A percentile compares a stretch with the other conserved stretches of the same genome.
Evolutionary conservation across 2,113 vertebrate genomes (phyloP).

Genomic region (Ceyx margarethae): DNA sequence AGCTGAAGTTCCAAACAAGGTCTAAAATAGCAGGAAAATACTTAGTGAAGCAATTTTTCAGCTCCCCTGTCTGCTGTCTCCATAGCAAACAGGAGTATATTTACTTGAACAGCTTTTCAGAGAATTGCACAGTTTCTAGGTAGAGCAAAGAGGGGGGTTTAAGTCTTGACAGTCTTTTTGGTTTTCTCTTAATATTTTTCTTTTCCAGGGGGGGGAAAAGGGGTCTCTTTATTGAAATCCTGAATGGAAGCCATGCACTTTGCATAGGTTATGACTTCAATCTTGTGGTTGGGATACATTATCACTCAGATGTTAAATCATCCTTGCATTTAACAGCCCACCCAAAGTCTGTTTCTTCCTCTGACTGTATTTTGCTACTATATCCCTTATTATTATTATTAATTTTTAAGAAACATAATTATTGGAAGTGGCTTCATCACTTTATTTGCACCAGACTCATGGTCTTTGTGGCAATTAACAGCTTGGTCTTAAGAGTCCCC

Average conservation of each 20-base stretch:
- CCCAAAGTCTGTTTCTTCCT: conserved; percentile 30
- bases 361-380: conserved; percentile 33
- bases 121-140: conserved; percentile 45
- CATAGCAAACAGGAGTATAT: not conserved
- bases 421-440: conserved; percentile 10
- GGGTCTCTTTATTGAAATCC: not conserved
- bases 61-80: conserved; percentile 29
- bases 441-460: conserved; percentile 33
- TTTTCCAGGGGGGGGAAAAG: not conserved
- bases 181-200: not conserved
- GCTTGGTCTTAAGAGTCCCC: conserved; percentile 27
- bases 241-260: not conserved
- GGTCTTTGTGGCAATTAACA: not conserved
- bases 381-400: not conserved
- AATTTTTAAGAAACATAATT: not conserved
- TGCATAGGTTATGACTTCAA: not conserved
- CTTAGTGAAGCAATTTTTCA: not conserved
- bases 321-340: conserved; percentile 51
- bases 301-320: conserved; percentile 33
- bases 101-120: conserved; percentile 47
- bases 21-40: not conserved
- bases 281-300: not conserved
- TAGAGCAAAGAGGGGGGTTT: not conserved
- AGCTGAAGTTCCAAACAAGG: not conserved
- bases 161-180: not conserved